Percentiles rank a stretch among this genome's conserved stretches.
Conservation (phyloP, 2,797 vertebrate species). For the Sebastes oblongus region DNA sequence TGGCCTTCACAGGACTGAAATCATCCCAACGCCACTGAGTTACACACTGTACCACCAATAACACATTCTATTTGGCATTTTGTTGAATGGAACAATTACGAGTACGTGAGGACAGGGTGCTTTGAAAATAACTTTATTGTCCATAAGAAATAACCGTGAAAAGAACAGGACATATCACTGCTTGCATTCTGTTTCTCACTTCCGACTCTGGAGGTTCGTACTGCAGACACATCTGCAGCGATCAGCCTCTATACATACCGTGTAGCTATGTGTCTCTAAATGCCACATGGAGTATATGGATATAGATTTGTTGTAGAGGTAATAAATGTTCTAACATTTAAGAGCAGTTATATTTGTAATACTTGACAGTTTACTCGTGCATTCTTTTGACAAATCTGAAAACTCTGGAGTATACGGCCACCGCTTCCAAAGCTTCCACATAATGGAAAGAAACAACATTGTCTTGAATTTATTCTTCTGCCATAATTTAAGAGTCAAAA, state of each 20-base stretch:
- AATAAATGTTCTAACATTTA: constrained; percentile 71
- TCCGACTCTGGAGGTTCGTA: constrained; percentile 56
- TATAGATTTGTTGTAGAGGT: constrained; percentile 69
- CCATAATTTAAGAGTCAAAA: constrained; percentile 59
- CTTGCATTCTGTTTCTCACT: constrained; percentile 60
- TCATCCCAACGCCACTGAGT: background rate
- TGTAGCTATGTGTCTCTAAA: constrained; percentile 63
- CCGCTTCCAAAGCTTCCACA: constrained; percentile 55
- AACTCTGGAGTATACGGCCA: constrained; percentile 64
- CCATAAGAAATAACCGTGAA: constrained; percentile 83
- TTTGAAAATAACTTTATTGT: constrained; percentile 85
- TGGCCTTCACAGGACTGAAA: background rate
- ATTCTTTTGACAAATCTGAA: constrained; percentile 72
- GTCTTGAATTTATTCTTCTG: constrained; percentile 45
- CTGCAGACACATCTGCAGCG: constrained; percentile 35
- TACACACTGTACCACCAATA: background rate
- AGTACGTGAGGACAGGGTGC: constrained; percentile 13
- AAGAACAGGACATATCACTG: constrained; percentile 74
- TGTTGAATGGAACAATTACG: background rate
- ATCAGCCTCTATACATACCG: constrained; percentile 48
- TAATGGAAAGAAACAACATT: constrained; percentile 55
- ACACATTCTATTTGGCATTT: background rate
- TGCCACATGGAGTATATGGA: constrained; percentile 56
- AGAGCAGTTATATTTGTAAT: constrained; percentile 71
- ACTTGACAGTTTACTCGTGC: constrained; percentile 75